phyloP scores from a whole-genome alignment of 2,113 vertebrate genomes.

The Pangasianodon hypophthalmus region DNA sequence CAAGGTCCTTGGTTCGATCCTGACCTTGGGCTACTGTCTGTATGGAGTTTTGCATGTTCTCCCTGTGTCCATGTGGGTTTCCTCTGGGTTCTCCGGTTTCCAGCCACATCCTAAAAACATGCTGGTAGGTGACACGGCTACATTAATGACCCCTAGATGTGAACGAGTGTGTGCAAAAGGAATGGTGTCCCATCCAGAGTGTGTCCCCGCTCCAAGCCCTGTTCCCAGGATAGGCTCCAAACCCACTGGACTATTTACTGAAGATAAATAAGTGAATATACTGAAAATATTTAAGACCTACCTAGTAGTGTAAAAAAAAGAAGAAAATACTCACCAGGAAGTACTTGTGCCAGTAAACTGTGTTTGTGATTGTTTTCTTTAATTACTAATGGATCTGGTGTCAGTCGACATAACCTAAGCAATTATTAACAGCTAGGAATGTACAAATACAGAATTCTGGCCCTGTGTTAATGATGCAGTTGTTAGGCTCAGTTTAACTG shows the following conservation, averaged over 20 bases:
- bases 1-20: neutral
- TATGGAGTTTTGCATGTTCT: neutral
- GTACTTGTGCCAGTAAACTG: neutral
- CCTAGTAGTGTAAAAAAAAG: neutral
- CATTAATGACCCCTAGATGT: neutral
- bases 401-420: neutral
- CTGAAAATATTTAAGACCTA: neutral
- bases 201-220: neutral
- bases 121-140: neutral
- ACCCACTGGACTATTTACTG: neutral
- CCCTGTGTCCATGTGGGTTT: neutral
- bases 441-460: conserved; percentile 7
- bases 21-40: neutral
- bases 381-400: neutral
- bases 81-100: neutral
- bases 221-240: neutral
- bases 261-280: neutral
- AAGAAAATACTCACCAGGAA: neutral
- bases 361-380: neutral
- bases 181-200: neutral
- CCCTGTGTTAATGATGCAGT: neutral
- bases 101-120: neutral
- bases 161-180: neutral
- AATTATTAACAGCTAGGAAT: neutral
- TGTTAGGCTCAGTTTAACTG: neutral